Percentiles rank a stretch among this genome's conserved stretches.
These are phyloP conservation scores for Eubasilissa regina DNA, from an alignment of 1,140 invertebrate species.

Conservation along the genomic window DNA sequence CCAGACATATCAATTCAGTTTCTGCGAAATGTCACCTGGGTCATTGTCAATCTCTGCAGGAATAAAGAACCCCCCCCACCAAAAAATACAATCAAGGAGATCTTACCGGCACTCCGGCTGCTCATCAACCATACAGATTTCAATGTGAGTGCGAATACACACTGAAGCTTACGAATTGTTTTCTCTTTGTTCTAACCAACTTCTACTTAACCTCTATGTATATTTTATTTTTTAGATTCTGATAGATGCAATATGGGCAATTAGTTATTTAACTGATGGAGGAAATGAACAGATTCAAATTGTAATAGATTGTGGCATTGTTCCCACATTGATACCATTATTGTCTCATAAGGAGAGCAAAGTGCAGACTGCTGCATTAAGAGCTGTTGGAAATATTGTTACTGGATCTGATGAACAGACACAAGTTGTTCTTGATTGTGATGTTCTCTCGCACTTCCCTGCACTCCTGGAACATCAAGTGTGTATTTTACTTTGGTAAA, in stretches of 20 bases:
- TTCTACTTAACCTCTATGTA: not conserved
- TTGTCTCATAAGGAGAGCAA: slow-evolving; percentile 97
- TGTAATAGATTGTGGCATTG: slow-evolving; percentile 97
- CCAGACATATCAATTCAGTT: slow-evolving; percentile 95
- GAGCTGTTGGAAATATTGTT: slow-evolving; percentile 99
- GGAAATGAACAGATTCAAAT: slow-evolving; percentile 99
- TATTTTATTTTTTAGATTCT: slow-evolving; percentile 80
- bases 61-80: slow-evolving; percentile 96
- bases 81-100: slow-evolving; percentile 89
- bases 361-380: slow-evolving; percentile 96
- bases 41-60: slow-evolving; percentile 96
- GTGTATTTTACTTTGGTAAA: slow-evolving; percentile 24
- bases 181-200: not conserved
- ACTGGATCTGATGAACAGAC: slow-evolving; percentile 99
- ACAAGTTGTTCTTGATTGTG: slow-evolving; percentile 93
- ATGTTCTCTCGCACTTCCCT: slow-evolving; percentile 93
- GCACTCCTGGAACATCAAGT: slow-evolving; percentile 88
- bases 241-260: slow-evolving; percentile 99
- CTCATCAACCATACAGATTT: slow-evolving; percentile 97
- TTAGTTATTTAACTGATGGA: slow-evolving; percentile 98
- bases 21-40: slow-evolving; percentile 97
- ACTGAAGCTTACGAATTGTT: not conserved
- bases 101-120: slow-evolving; percentile 94
- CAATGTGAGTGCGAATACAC: slow-evolving; percentile 82
- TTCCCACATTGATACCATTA: slow-evolving; percentile 94